phyloP scores from a whole-genome alignment of 2,888 invertebrate genomes.

The Ephialtes manifestator region DNA sequence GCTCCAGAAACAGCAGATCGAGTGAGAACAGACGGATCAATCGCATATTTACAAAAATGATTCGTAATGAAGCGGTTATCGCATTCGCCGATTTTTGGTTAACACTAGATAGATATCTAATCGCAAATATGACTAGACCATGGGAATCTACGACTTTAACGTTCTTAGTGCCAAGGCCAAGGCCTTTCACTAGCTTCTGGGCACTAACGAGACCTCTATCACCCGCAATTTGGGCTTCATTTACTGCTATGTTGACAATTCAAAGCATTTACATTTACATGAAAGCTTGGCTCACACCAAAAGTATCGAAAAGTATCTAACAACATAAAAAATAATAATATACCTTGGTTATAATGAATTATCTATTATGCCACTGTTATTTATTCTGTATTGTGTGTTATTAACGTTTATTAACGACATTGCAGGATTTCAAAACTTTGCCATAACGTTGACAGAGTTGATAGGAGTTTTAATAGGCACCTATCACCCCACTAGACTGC shows the following conservation, averaged over 20 bases:
- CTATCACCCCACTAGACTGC: slow-evolving; percentile 71
- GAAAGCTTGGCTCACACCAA: slow-evolving; percentile 75
- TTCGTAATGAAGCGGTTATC: slow-evolving; percentile 77
- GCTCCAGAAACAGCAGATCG: no score
- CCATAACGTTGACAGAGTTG: slow-evolving; percentile 76
- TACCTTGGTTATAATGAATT: background rate
- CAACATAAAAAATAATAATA: no score
- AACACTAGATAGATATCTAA: slow-evolving; percentile 71
- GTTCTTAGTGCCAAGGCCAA: slow-evolving; percentile 82
- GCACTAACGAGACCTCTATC: slow-evolving; percentile 80
- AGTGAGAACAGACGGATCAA: no score
- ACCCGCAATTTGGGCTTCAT: slow-evolving; percentile 73
- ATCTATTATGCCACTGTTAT: no score
- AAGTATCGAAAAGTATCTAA: slow-evolving; percentile 67
- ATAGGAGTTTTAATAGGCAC: slow-evolving; percentile 78
- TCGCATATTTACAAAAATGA: slow-evolving; percentile 54
- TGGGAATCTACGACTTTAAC: slow-evolving; percentile 77
- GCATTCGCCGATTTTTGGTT: slow-evolving; percentile 81
- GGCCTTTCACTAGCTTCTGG: slow-evolving; percentile 78
- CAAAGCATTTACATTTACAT: slow-evolving; percentile 73
- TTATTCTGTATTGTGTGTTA: no score
- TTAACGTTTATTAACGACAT: background rate
- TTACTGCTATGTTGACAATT: slow-evolving; percentile 69
- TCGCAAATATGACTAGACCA: slow-evolving; percentile 76
- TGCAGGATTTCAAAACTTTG: slow-evolving; percentile 77